Percentiles rank a stretch among this genome's conserved stretches.
Conservation (phyloP, 2,888 invertebrate species). For the Yponomeuta malinellus region DNA sequence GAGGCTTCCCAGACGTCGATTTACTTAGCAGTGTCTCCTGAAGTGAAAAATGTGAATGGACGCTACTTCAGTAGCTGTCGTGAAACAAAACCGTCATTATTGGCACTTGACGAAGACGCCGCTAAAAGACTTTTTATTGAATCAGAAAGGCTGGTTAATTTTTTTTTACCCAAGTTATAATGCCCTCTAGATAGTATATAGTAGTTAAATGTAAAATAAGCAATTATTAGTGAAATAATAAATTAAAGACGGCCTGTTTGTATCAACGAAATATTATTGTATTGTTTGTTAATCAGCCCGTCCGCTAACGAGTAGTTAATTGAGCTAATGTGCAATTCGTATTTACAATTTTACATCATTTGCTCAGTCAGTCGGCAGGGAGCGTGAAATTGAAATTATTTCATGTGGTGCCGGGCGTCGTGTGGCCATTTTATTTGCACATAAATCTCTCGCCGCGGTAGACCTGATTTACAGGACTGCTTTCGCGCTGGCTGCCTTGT, state of each 20-base stretch:
- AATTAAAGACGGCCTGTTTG: background rate
- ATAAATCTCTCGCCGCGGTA: constrained; percentile 50
- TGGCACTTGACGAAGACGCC: constrained; percentile 67
- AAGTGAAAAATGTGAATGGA: constrained; percentile 76
- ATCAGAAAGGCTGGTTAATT: constrained; percentile 75
- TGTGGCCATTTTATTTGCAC: constrained; percentile 59
- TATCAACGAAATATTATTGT: background rate
- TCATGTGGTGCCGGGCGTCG: constrained; percentile 41
- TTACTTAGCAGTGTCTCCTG: constrained; percentile 72
- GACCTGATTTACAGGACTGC: constrained; percentile 63
- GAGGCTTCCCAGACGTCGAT: constrained; percentile 81
- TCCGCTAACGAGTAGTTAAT: constrained; percentile 7
- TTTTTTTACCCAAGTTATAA: constrained; percentile 27
- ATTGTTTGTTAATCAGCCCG: background rate
- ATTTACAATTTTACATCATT: constrained; percentile 9
- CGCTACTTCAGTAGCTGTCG: constrained; percentile 79
- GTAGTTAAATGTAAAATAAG: background rate
- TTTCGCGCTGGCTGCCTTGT: constrained; percentile 51
- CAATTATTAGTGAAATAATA: background rate
- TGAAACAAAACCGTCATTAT: constrained; percentile 62
- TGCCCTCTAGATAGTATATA: background rate
- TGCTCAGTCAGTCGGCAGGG: constrained; percentile 34
- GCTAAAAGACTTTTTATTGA: constrained; percentile 79
- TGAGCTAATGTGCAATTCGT: constrained; percentile 5
- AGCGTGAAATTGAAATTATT: constrained; percentile 67